Conservation (phyloP, 2,113 vertebrate species). For the Pterophyllum scalare region DNA sequence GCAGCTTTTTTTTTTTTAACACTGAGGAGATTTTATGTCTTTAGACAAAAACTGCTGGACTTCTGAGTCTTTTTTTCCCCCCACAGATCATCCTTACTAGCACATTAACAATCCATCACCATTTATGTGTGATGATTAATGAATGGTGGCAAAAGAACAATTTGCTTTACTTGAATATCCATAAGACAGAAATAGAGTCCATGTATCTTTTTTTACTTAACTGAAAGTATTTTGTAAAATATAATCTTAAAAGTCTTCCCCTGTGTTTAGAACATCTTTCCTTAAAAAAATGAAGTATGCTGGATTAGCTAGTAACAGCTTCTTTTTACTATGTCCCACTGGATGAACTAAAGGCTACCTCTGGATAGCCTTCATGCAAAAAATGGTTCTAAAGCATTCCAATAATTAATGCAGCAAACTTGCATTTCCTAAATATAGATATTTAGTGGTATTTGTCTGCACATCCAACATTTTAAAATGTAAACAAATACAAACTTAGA, state of each 20-base stretch:
- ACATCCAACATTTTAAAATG: no score
- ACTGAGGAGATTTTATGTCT: constrained; percentile 13
- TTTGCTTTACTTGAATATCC: background rate
- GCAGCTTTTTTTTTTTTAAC: constrained; percentile 18
- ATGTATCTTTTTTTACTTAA: background rate
- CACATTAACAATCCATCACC: constrained; percentile 27
- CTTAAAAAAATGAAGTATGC: background rate
- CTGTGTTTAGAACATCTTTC: background rate
- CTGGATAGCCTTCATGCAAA: background rate
- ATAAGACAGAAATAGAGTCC: background rate
- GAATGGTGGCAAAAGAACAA: background rate
- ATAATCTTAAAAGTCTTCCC: background rate
- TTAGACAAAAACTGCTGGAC: constrained; percentile 23
- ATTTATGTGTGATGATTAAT: background rate
- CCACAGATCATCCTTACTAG: constrained; percentile 4
- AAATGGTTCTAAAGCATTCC: no score
- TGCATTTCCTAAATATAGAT: no score
- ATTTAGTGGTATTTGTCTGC: no score
- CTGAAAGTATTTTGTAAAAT: background rate
- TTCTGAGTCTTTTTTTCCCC: background rate
- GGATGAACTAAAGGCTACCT: background rate
- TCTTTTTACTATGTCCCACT: background rate
- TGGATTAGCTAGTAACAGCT: background rate
- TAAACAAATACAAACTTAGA: no score
- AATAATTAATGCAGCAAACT: no score